Percentiles rank a stretch among this genome's conserved stretches.
Evolutionary conservation across 2,888 invertebrate species (phyloP).

Genomic region (Heliothis peltigera): DNA sequence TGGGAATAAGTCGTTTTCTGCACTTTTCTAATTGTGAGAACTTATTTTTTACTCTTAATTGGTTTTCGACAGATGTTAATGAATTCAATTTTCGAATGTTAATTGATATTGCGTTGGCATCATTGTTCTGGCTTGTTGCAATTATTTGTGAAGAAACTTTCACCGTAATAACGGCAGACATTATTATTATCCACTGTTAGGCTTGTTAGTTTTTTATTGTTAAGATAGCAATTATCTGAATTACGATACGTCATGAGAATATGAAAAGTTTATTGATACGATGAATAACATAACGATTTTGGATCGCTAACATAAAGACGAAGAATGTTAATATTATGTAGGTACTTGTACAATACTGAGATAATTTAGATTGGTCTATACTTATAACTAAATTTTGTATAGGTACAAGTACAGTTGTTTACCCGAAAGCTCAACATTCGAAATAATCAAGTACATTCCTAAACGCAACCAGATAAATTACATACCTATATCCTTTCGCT

Average conservation of each 20-base stretch:
- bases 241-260: constrained; percentile 28
- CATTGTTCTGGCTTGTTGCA: constrained; percentile 66
- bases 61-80: constrained; percentile 75
- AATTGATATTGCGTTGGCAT: constrained; percentile 64
- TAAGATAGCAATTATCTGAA: constrained; percentile 34
- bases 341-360: too few species aligned
- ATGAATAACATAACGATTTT: constrained; percentile 5
- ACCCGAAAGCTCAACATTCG: too few species aligned
- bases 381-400: too few species aligned
- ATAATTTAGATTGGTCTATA: too few species aligned
- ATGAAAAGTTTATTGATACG: constrained; percentile 17
- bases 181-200: constrained; percentile 29
- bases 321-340: constrained; percentile 10
- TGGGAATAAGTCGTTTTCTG: constrained; percentile 81
- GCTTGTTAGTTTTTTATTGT: constrained; percentile 29
- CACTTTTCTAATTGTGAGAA: constrained; percentile 83
- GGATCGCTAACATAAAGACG: constrained; percentile 3
- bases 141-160: constrained; percentile 54
- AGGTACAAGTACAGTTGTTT: too few species aligned
- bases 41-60: constrained; percentile 72
- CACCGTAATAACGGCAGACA: constrained; percentile 26
- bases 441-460: neutral
- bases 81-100: constrained; percentile 72
- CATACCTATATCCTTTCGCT: neutral
- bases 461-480: neutral